Evolutionary conservation across 1,140 invertebrate species (phyloP), one percentile per base, ranked within the genome.

Genomic region (Maconellicoccus hirsutus): DNA sequence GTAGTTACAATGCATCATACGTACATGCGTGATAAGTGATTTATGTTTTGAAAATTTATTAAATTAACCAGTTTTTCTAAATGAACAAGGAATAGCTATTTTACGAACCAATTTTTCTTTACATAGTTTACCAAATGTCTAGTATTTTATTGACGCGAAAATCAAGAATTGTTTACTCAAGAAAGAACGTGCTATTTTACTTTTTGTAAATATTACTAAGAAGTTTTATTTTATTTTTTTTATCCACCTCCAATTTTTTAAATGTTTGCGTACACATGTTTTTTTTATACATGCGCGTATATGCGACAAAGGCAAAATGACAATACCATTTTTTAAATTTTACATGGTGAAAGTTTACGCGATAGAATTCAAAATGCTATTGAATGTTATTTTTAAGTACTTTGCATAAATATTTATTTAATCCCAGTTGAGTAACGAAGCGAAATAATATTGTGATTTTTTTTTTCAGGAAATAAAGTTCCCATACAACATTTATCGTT

Each of bases 401-500:
- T 52, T 52, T 19, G 16, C 4, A 2, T 8, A 3, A 52, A 52
- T 52, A 52, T 52, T 52, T 52, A 16, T 52, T 14, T 8, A 52
- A 33, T 33, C 29, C 29, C 3, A 33, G 10, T 52, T 52, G 42
- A 52, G n/a, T 52, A 3, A 52, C 42, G 42, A 8, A 52, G 12
- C 12, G n/a, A 52, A 52, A 52, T 52, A 52, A 42, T 25, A 52
- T 26, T 1, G 38, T 52, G 16, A 23, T 52, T 21, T 72, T 66
- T 8, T 71, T 59, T 73, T 71, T 10, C 73, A 77, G 76, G 76
- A 33, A 74, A 74, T 76, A 87, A 85, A 70, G 89, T 85, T 63
- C 84, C 86, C n/a, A 89, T 96, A 73, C 85, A 87, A 75, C 88
- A 93, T 78, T 81, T 96, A 74, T 93, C 91, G 19, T 81, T 96